phyloP scores from a whole-genome alignment of 30 jellyfish, hydroid and myxozoan species.

The Aurelia sp. region DNA sequence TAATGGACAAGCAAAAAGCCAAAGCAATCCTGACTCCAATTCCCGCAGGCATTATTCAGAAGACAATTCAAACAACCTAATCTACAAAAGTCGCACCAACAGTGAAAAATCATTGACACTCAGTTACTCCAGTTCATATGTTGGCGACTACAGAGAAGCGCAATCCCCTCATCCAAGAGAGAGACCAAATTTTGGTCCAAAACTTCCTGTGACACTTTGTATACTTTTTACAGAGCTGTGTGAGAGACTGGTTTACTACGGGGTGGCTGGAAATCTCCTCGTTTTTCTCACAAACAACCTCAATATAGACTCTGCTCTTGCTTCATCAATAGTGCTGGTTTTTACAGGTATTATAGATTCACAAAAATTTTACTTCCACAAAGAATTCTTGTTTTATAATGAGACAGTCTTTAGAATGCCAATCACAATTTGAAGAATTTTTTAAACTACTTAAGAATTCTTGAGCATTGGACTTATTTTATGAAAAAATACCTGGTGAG shows the following conservation, averaged over 20 bases:
- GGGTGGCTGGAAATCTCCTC: slow-evolving; percentile 82
- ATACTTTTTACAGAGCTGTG: slow-evolving; percentile 79
- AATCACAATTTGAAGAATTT: too few species aligned
- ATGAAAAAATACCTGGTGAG: too few species aligned
- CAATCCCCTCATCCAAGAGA: not conserved
- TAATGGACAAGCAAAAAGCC: too few species aligned
- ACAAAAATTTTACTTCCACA: too few species aligned
- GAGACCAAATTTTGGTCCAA: slow-evolving; percentile 35
- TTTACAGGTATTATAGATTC: slow-evolving; percentile 61
- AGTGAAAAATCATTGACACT: slow-evolving; percentile 57
- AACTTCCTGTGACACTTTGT: slow-evolving; percentile 40
- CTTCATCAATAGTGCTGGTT: slow-evolving; percentile 71
- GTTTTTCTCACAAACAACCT: slow-evolving; percentile 54
- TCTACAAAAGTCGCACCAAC: slow-evolving; percentile 21
- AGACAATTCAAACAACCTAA: not conserved
- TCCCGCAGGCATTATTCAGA: not conserved
- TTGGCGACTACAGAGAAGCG: slow-evolving; percentile 8
- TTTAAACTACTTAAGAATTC: too few species aligned
- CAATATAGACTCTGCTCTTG: slow-evolving; percentile 30
- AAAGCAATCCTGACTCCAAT: too few species aligned
- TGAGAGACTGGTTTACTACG: slow-evolving; percentile 78
- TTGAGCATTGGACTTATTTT: too few species aligned
- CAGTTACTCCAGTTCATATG: slow-evolving; percentile 42
- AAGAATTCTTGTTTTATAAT: too few species aligned
- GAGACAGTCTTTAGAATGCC: too few species aligned